A percentile compares a stretch with the other conserved stretches of the same genome.
Evolutionary conservation across 2,888 invertebrate genomes (phyloP).

Genomic region (Matsumyia berberina): DNA sequence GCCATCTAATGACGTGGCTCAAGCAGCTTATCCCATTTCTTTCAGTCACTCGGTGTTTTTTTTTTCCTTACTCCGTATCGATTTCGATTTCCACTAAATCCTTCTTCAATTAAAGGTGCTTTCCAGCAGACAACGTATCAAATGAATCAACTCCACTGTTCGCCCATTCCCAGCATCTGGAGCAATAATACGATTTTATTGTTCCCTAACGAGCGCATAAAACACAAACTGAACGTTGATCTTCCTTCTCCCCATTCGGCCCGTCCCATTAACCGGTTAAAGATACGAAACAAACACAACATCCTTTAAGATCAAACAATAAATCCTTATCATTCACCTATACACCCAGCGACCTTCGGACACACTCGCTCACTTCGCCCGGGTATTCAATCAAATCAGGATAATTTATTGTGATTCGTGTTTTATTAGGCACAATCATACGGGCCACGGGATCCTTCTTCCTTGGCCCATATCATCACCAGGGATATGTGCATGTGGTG

Average conservation of each 20-base stretch:
- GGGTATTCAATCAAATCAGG: constrained; percentile 50
- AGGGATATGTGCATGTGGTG: constrained; percentile 13
- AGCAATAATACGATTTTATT: constrained; percentile 56
- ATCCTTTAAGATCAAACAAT: constrained; percentile 68
- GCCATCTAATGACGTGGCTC: no score
- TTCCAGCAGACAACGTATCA: constrained; percentile 13
- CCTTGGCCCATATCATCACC: constrained; percentile 15
- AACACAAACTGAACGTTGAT: constrained; percentile 42
- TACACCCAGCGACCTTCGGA: background rate
- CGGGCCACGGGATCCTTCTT: constrained; percentile 15
- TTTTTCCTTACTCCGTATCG: constrained; percentile 1
- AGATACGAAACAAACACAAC: constrained; percentile 13
- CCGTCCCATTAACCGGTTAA: constrained; percentile 22
- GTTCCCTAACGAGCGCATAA: constrained; percentile 71
- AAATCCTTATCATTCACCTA: constrained; percentile 61
- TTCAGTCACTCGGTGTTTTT: background rate
- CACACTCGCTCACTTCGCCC: background rate
- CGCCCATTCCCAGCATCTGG: constrained; percentile 15
- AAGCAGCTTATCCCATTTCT: background rate
- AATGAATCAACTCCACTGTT: constrained; percentile 30
- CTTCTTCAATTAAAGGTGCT: constrained; percentile 15
- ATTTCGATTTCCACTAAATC: constrained; percentile 23
- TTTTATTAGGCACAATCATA: constrained; percentile 66
- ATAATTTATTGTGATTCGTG: constrained; percentile 67
- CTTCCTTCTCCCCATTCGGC: background rate